Conservation (phyloP, 2,113 vertebrate genomes). For the Uria aalge region DNA sequence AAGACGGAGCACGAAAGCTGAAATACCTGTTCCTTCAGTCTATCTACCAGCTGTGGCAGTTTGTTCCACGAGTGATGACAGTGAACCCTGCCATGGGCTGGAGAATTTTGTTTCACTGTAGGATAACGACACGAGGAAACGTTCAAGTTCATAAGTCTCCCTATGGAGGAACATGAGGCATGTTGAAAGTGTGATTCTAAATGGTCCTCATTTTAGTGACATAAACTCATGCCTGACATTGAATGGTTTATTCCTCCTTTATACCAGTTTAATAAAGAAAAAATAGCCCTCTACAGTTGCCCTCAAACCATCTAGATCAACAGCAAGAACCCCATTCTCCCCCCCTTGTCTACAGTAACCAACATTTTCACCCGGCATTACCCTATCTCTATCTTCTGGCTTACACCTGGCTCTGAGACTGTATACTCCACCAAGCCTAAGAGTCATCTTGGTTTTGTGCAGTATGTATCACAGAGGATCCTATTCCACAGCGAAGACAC, state of each 20-base stretch:
- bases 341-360: background rate
- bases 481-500: background rate
- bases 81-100: background rate
- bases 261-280: background rate
- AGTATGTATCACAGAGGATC: background rate
- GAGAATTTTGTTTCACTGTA: background rate
- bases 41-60: background rate
- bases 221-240: background rate
- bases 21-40: background rate
- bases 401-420: background rate
- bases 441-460: background rate
- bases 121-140: background rate
- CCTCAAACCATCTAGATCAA: background rate
- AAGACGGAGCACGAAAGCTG: background rate
- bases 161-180: background rate
- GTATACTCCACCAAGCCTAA: fast-evolving
- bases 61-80: background rate
- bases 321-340: background rate
- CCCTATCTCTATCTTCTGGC: background rate
- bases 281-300: background rate
- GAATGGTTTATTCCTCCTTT: background rate
- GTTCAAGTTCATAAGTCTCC: background rate
- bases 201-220: background rate
- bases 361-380: background rate
- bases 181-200: background rate